phyloP scores from a whole-genome alignment of 2,888 invertebrate species.

The Cephonodes hylas region DNA sequence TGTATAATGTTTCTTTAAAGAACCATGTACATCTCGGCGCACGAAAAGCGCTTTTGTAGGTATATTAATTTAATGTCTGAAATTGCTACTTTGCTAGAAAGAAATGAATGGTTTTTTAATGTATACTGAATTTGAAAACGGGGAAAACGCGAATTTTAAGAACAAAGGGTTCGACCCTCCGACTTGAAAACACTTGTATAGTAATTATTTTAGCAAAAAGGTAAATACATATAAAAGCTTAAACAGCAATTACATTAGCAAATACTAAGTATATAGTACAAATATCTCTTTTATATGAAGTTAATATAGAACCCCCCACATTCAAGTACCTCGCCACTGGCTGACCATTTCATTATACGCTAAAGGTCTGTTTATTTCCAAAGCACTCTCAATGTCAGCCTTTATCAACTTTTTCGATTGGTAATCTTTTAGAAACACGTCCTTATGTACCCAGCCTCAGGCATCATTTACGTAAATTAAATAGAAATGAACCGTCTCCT shows the following conservation, averaged over 20 bases:
- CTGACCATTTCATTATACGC: conserved; percentile 6
- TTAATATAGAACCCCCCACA: not conserved
- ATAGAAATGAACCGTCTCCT: conserved; percentile 49
- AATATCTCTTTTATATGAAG: not conserved
- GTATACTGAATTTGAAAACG: not conserved
- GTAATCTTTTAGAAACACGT: conserved; percentile 24
- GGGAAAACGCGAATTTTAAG: not conserved
- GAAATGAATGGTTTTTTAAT: not conserved
- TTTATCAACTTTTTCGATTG: conserved; percentile 12
- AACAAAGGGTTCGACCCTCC: not conserved
- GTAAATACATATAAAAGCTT: not conserved
- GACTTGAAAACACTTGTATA: not conserved
- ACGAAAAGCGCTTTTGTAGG: not conserved
- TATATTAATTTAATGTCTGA: not conserved
- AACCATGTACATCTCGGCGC: not conserved
- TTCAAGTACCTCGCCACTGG: not conserved
- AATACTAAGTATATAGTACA: not conserved
- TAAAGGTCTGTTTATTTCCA: not conserved
- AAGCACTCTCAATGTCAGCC: conserved; percentile 10
- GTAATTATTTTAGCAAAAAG: not conserved
- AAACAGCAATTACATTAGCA: conserved; percentile 1
- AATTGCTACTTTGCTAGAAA: not conserved
- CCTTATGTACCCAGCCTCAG: conserved; percentile 35
- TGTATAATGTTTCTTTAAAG: conserved; percentile 12
- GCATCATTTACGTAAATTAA: conserved; percentile 57